Evolutionary conservation across 2,113 vertebrate genomes (phyloP), one percentile per base, ranked within the genome.

Genomic region (Hippolais icterina): DNA sequence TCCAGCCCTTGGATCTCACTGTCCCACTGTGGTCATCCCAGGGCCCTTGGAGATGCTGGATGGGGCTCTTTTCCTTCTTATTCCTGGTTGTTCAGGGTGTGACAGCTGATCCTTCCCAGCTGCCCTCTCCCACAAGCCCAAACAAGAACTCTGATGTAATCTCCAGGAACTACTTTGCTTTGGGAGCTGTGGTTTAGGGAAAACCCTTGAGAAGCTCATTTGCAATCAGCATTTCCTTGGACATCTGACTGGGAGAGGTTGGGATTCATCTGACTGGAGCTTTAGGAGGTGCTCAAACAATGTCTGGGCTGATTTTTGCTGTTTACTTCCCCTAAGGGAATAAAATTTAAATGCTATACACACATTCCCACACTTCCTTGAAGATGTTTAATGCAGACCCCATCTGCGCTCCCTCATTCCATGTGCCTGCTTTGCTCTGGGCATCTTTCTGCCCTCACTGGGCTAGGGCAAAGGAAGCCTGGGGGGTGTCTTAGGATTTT

Each of bases 401-500:
- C 2, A 0, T 31, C 76, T 59, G 44, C 29, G 39, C 41, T 53
- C 31, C 3, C 1, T 65, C 44, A 21, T n/a, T 81, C 81, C 74
- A 5, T 0, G 0, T 4, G 13, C 12, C 1, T 0, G 3, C 42
- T 79, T 79, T 0, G 1, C 72, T 42, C 46, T 49, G 49, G 20
- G 33, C 5, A 2, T 63, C 42, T 46, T 53, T 44, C 39, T 76
- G 21, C 19, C 33, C 50, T 39, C 9, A 0, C 60, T 68, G 82
- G 27, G 17, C 57, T 27, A 46, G 71, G 31, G 44, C 18, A 37
- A 61, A 79, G 57, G 8, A 49, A 18, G n/a, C 27, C 72, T 82
- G 27, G 11, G 9, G 7, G 5, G 4, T 65, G 29, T 13, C 72
- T 56, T 41, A 41, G 50, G 23, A 33, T 92, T 90, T 69, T 29